Evolutionary conservation across 2,888 invertebrate species (phyloP).

Genomic region (Meliscaeva auricollis): DNA sequence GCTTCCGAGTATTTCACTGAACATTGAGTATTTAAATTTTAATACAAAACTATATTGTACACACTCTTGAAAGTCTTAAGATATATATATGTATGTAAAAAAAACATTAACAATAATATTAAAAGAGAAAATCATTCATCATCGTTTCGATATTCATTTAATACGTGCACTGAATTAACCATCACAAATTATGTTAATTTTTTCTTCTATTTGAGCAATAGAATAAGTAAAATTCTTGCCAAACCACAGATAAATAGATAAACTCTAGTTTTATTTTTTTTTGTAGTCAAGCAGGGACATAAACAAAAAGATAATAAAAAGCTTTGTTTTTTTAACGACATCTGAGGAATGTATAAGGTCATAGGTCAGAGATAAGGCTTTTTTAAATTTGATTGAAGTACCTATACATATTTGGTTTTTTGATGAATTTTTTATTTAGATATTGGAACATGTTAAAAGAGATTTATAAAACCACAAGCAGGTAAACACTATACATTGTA

Average conservation of each 20-base stretch:
- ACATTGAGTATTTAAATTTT: neutral
- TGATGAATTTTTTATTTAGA: too few relatives aligned
- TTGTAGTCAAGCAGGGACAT: conserved; percentile 14
- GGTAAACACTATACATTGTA: too few relatives aligned
- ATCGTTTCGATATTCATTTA: neutral
- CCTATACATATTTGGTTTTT: neutral
- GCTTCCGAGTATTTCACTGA: neutral
- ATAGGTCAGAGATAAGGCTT: neutral
- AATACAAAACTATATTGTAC: neutral
- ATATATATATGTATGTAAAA: too few relatives aligned
- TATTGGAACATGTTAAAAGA: too few relatives aligned
- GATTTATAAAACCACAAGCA: too few relatives aligned
- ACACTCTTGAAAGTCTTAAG: neutral
- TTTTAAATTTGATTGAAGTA: neutral
- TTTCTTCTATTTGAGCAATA: conserved; percentile 3
- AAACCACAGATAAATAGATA: neutral
- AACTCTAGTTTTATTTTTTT: neutral
- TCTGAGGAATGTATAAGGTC: neutral
- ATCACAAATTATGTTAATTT: conserved; percentile 34
- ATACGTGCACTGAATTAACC: conserved; percentile 15
- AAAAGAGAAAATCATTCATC: conserved; percentile 16
- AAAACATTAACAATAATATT: neutral
- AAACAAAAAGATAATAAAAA: neutral
- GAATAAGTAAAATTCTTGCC: neutral
- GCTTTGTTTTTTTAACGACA: neutral